A percentile compares a stretch with the other conserved stretches of the same genome.
These are phyloP conservation scores for Dromaius novaehollandiae DNA, from an alignment of 2,113 vertebrate genomes.

Conservation along the genomic window DNA sequence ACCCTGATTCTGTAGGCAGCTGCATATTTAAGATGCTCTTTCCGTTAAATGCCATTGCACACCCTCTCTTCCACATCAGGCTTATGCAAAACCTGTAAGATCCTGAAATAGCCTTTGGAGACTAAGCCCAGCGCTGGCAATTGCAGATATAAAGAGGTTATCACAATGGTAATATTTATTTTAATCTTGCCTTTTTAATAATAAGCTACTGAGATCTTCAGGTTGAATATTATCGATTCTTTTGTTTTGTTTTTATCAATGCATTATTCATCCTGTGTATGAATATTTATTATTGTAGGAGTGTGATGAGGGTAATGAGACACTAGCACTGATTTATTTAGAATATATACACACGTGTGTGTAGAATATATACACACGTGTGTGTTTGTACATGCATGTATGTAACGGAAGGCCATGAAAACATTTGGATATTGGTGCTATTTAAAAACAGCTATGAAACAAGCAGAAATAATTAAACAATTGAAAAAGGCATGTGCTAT, in stretches of 20 bases:
- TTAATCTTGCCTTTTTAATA: background rate
- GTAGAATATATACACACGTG: background rate
- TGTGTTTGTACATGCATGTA: background rate
- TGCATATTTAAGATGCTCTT: conserved; percentile 20
- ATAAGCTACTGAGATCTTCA: background rate
- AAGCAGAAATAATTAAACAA: background rate
- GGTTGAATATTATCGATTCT: background rate
- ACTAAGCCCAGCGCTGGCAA: background rate
- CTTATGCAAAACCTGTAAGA: background rate
- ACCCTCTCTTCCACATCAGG: conserved; percentile 13
- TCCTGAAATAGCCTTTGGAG: conserved; percentile 51
- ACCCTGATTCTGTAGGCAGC: background rate
- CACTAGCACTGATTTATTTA: background rate
- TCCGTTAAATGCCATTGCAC: conserved; percentile 35
- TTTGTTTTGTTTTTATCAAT: background rate
- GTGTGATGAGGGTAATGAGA: background rate
- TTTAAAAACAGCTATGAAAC: background rate
- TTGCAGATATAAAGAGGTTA: background rate
- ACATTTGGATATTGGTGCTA: background rate
- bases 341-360: background rate
- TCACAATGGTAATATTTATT: background rate
- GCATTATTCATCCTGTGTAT: background rate
- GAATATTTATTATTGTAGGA: background rate
- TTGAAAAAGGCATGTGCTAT: background rate
- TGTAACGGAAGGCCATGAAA: background rate